phyloP scores from a whole-genome alignment of 2,797 vertebrate genomes.

The Protonibea diacanthus region DNA sequence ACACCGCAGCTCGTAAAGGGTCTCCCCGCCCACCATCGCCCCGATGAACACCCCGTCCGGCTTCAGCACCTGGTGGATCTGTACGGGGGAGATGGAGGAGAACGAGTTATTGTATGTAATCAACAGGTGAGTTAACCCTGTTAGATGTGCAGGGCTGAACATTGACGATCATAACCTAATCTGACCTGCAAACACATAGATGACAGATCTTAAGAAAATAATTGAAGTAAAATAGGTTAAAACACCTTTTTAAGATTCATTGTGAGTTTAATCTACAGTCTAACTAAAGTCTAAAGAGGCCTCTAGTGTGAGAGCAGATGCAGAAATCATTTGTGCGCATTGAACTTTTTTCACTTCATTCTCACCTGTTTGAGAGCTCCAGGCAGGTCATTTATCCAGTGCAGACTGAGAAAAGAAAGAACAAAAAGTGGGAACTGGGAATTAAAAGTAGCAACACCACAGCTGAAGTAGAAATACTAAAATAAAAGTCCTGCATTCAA shows the following conservation, averaged over 20 bases:
- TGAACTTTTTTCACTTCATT: background rate
- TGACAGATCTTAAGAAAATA: too few species aligned
- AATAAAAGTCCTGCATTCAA: too few species aligned
- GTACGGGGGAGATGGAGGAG: slow-evolving; percentile 33
- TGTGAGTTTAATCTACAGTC: background rate
- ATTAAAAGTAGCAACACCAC: background rate
- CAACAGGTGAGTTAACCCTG: too few species aligned
- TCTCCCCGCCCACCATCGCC: slow-evolving; percentile 94
- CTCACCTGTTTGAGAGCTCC: slow-evolving; percentile 92
- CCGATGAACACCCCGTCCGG: slow-evolving; percentile 94
- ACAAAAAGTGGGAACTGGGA: background rate
- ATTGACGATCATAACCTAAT: too few species aligned
- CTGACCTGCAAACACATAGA: too few species aligned
- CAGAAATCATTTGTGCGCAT: background rate
- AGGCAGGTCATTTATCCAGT: slow-evolving; percentile 98
- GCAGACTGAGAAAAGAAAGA: slow-evolving; percentile 85
- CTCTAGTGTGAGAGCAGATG: background rate
- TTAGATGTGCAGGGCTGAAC: too few species aligned
- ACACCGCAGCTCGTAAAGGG: slow-evolving; percentile 94
- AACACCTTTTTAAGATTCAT: background rate
- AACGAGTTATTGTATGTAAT: too few species aligned
- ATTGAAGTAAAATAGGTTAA: background rate
- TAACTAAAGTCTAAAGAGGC: too few species aligned
- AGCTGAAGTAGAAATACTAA: background rate
- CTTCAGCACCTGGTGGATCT: slow-evolving; percentile 94